Base-by-base conservation (phyloP, 2,113 vertebrate genomes). In the Sakesphorus luctuosus region DNA sequence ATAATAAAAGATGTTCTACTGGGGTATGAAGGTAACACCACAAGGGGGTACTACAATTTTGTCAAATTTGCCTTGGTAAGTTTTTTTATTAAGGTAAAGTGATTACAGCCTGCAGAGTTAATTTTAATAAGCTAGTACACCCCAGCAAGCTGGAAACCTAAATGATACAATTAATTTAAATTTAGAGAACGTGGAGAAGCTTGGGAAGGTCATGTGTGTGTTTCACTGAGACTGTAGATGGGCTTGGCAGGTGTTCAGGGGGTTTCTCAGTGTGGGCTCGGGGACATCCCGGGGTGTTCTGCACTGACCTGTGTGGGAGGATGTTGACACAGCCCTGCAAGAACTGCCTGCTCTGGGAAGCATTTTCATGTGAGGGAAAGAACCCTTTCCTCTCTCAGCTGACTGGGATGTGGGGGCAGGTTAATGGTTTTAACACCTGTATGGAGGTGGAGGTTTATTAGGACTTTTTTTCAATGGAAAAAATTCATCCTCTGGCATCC, bases 111-210 rank as follows among this genome's bases (percentile, higher is more conserved):
- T 69, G 92, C 96, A 96, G 93, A 97, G 97, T 98, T 98, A 97
- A 98, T 98, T 98, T 98, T 96, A 98, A 97, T 97, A 98, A 98
- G 98, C 89, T 97, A 98, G 98, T 97, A 93, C 59, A 96, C 91
- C 97, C 94, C 90, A 96, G 98, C 91, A 97, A 98, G 96, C 95
- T 97, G 96, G 95, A 86, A 94, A 97, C 90, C 97, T 97, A 94
- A 97, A 98, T 89, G 87, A 95, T 96, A 92, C 83, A 97, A 97
- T 98, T 97, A 98, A 97, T 97, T 95, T 85, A 96, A 94, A 97
- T 97, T 97, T 96, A 95, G 97, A 90, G 95, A 95, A 94, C 78
- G 83, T 80, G 85, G 96, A 93, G 96, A 86, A 93, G 94, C 96
- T 97, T 84, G 47, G 95, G 97, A 97, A 97, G 97, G 98, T 98